Base-by-base conservation (phyloP, 2,888 invertebrate species). In the Proisotoma minuta region DNA sequence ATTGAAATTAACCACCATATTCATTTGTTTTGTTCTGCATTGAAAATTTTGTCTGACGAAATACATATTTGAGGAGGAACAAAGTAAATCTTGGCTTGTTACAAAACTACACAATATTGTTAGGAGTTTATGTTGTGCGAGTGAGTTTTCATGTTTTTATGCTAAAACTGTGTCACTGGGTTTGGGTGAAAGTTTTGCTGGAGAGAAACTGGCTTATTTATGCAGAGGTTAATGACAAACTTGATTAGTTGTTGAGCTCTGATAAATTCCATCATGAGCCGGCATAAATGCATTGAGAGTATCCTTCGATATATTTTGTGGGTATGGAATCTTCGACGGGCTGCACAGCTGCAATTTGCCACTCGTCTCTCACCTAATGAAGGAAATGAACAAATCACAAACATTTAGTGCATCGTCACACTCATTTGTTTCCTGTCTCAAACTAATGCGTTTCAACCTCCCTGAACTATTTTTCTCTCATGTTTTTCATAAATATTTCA, bases 251-350 rank as follows among this genome's bases (percentile, higher is more conserved):
- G 59, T 54, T n/a, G n/a, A n/a, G n/a, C n/a, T n/a, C n/a, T n/a
- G n/a, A n/a, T n/a, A 40, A 60, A 57, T 40, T 51, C 52, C 61
- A 69, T 72, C 70, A 72, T 59, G 73, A 66, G 20, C 68, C 71
- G 5, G 66, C 61, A 56, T 74, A 75, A n/a, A 73, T 84, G 77
- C 86, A 87, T 76, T 86, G 85, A 73, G 81, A 81, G 50, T 81
- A 79, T 64, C 84, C 84, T 65, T 82, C 80, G 29, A 82, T 78
- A 27, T 74, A 68, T 67, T 83, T 80, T 0, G 84, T 84, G 18
- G 82, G 80, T 73, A 83, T 81, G 8, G 83, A 84, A 75, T 88
- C 88, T 77, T 89, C 89, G 75, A 85, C 88, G 0, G 89, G 88
- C 29, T 83, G 82, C 2, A 87, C 82, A 63, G 86, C 86, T 1